Conservation (phyloP, 2,797 vertebrate species). For the Acridotheres tristis region DNA sequence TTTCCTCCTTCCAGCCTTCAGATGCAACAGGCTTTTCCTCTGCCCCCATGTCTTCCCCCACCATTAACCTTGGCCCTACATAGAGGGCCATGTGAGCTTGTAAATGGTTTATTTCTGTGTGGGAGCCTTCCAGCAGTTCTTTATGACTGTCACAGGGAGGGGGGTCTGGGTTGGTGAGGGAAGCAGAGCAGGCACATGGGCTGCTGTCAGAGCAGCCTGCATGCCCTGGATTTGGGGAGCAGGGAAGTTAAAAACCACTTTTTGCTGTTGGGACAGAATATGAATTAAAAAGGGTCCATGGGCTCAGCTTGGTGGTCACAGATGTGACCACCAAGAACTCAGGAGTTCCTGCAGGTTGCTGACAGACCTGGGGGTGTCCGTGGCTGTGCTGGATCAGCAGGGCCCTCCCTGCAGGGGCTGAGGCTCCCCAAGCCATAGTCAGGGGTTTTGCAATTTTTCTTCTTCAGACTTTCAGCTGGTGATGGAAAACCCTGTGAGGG, state of each 20-base stretch:
- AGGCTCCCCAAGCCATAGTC: background rate
- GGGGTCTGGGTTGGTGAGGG: background rate
- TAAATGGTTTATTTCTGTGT: conserved; percentile 24
- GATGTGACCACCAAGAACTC: accelerated
- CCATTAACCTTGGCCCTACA: background rate
- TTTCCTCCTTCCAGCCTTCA: background rate
- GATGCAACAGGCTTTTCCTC: background rate
- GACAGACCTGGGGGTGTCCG: background rate
- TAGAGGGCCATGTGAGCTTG: background rate
- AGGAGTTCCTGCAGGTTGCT: background rate
- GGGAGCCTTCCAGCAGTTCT: conserved; percentile 29
- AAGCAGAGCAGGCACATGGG: background rate
- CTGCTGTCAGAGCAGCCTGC: background rate
- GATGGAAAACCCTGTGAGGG: background rate
- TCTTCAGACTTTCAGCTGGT: background rate
- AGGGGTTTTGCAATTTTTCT: background rate
- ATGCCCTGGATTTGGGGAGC: background rate
- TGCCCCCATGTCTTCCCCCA: background rate
- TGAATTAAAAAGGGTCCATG: background rate
- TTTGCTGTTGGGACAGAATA: background rate
- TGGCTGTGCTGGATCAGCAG: background rate
- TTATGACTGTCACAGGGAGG: background rate
- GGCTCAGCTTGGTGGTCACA: accelerated
- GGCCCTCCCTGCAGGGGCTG: background rate
- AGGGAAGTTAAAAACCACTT: background rate